These are phyloP conservation scores for Oopsacas minuta DNA, from an alignment of 37 sponge, comb jelly and placozoan species.

Conservation along the genomic window DNA sequence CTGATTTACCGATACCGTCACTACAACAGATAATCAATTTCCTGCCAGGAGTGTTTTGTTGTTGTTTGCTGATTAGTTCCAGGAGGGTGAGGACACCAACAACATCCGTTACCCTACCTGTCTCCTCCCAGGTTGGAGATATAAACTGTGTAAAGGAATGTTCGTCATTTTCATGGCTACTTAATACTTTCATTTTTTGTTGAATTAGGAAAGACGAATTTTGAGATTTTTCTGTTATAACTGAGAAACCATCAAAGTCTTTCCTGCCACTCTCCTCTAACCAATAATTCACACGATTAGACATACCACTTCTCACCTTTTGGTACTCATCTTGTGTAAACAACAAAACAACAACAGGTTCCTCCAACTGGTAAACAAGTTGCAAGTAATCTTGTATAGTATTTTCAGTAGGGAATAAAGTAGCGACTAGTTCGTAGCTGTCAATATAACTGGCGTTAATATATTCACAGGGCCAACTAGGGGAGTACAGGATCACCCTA, in stretches of 20 bases:
- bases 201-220: not conserved
- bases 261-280: not conserved
- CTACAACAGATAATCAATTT: not conserved
- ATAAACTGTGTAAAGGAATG: not conserved
- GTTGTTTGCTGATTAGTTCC: not conserved
- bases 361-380: slow-evolving; percentile 2
- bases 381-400: not conserved
- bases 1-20: not conserved
- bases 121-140: not conserved
- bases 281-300: not conserved
- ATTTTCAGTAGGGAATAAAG: not conserved
- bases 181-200: not conserved
- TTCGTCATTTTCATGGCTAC: not conserved
- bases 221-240: not conserved
- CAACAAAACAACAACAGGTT: not conserved
- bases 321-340: not conserved
- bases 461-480: not conserved
- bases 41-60: not conserved
- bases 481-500: not conserved
- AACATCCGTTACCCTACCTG: not conserved
- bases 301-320: not conserved
- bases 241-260: not conserved
- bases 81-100: not conserved
- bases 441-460: not conserved
- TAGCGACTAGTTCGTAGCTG: not conserved